phyloP scores from a whole-genome alignment of 2,113 vertebrate species.

The Triplophysa dalaica region DNA sequence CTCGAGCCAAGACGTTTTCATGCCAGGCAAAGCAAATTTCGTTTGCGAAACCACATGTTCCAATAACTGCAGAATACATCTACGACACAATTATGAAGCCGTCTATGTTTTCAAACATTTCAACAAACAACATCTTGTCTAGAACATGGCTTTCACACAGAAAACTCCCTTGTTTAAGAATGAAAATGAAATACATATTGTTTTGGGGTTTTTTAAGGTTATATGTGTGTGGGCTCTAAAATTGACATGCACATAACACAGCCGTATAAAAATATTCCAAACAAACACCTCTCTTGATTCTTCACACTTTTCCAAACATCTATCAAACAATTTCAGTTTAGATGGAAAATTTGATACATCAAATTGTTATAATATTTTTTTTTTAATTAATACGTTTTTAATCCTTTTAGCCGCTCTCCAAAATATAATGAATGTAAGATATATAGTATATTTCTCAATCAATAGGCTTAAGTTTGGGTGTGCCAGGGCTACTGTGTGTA shows the following conservation, averaged over 20 bases:
- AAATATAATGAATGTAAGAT: background rate
- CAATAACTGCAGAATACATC: slow-evolving; percentile 43
- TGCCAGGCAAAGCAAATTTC: slow-evolving; percentile 39
- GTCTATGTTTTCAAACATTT: slow-evolving; percentile 37
- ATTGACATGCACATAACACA: slow-evolving; percentile 5
- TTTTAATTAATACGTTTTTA: no score
- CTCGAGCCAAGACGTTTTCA: slow-evolving; percentile 13
- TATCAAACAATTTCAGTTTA: background rate
- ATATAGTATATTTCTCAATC: background rate
- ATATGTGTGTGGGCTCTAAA: background rate
- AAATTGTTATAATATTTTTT: background rate
- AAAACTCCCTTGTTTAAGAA: background rate
- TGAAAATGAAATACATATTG: background rate
- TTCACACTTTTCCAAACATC: background rate
- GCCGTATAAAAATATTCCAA: background rate
- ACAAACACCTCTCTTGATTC: background rate
- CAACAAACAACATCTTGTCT: slow-evolving; percentile 14
- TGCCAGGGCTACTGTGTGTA: slow-evolving; percentile 14
- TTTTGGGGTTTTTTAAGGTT: background rate
- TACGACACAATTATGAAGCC: slow-evolving; percentile 16
- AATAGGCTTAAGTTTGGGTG: background rate
- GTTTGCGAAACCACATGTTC: slow-evolving; percentile 37
- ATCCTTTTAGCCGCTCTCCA: background rate
- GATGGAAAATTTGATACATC: background rate
- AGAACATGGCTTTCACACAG: background rate